Evolutionary conservation across 2,113 vertebrate species (phyloP), one percentile per base, ranked within the genome.

Genomic region (Nibea albiflora): DNA sequence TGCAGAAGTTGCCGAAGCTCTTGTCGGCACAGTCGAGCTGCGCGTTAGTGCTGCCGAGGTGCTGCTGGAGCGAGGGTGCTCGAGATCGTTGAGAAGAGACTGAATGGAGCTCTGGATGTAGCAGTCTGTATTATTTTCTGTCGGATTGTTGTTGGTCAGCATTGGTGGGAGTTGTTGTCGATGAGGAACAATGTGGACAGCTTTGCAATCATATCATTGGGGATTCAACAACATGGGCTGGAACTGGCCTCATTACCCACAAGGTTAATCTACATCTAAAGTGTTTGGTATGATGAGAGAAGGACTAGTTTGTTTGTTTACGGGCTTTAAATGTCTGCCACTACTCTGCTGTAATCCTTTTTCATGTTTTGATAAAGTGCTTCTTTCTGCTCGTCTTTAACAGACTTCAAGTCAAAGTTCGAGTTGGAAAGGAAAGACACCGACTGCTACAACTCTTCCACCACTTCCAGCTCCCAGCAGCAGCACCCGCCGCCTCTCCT

Each of bases 361-460:
- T 42, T 10, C 9, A 1, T 50, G 50, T 61, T 73, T 20, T 70
- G 3, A 58, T 16, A 26, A 15, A 49, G 17, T 31, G 8, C 15
- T 0, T 71, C 3, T 67, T 31, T 78, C 12, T 77, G 10, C 8
- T 74, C 58, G 4, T 83, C 49, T 84, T 44, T 16, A 24, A 35
- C 81, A 94, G 95, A 96, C 50, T 95, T 95, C 80, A 89, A 96
- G 95, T 65, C 31, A 89, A 84, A 98, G 94, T 85, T 96, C 92
- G 35, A 98, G 93, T 28, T 92, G 94, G 72, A 99, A 90, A 78
- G 97, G 94, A 78, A 96, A 93, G 88, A 99, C 83, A 90, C 95
- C 0, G 97, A 98, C 69, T 57, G 94, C 85, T 96, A 97, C 88
- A 95, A 95, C 71, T 95, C 96, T 0, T 95, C 94, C 11, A 88